Percentiles rank a stretch among this genome's conserved stretches.
Evolutionary conservation across 2,888 invertebrate genomes (phyloP).

Genomic region (Scaptomyza caliginosa): DNA sequence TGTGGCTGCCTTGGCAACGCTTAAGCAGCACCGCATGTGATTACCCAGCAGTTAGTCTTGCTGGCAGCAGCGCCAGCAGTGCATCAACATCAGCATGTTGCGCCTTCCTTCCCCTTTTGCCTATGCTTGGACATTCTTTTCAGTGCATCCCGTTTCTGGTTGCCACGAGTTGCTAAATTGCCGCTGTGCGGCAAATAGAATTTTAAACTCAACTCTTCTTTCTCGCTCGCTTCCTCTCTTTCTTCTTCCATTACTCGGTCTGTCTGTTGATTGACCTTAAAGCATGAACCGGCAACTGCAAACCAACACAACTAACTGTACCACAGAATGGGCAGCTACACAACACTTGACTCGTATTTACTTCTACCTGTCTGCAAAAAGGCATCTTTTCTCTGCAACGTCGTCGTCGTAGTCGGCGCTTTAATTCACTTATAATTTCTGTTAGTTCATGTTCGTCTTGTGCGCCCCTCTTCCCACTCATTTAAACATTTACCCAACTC

Average conservation of each 20-base stretch:
- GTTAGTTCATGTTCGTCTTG: neutral
- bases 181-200: slow-evolving; percentile 75
- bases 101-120: neutral
- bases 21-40: slow-evolving; percentile 76
- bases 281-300: slow-evolving; percentile 55
- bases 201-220: slow-evolving; percentile 53
- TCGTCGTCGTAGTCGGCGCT: slow-evolving; percentile 32
- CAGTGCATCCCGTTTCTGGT: slow-evolving; percentile 11
- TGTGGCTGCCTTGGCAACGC: slow-evolving; percentile 59
- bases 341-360: slow-evolving; percentile 31
- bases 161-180: slow-evolving; percentile 63
- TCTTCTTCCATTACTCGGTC: neutral
- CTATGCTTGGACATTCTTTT: neutral
- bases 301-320: slow-evolving; percentile 59
- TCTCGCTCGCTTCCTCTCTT: neutral
- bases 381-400: slow-evolving; percentile 4
- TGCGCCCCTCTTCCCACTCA: neutral
- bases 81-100: slow-evolving; percentile 41
- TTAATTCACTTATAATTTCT: slow-evolving; percentile 70
- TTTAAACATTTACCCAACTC: slow-evolving; percentile 54
- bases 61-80: slow-evolving; percentile 26
- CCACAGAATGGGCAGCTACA: slow-evolving; percentile 16
- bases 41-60: slow-evolving; percentile 77
- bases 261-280: slow-evolving; percentile 68
- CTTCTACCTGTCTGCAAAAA: slow-evolving; percentile 3